Evolutionary conservation across 2,888 invertebrate genomes (phyloP).

Genomic region (Nephrotoma flavescens): DNA sequence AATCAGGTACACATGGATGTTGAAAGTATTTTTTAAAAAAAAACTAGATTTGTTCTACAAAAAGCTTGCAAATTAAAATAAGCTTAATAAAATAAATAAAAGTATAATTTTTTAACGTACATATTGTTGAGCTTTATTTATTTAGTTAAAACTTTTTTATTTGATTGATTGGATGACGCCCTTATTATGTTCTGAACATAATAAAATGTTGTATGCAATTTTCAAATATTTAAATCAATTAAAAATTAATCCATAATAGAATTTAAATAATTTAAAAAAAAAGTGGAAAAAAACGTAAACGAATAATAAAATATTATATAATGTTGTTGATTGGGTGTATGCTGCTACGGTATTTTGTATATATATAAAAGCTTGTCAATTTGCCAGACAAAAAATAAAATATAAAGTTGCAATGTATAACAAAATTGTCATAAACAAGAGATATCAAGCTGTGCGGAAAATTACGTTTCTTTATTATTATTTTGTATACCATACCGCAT

Average conservation of each 20-base stretch:
- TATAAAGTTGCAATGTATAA: neutral
- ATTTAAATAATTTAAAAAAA: neutral
- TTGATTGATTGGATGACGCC: neutral
- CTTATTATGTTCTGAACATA: neutral
- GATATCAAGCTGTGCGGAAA: neutral
- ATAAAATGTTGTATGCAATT: neutral
- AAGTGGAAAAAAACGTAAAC: neutral
- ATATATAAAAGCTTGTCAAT: too few relatives aligned
- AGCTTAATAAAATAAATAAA: neutral
- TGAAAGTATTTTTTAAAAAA: neutral
- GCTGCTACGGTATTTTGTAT: too few relatives aligned
- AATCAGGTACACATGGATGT: neutral
- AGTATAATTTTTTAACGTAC: neutral
- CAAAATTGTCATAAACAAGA: neutral
- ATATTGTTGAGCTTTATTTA: neutral
- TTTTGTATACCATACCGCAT: neutral
- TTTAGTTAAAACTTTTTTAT: neutral
- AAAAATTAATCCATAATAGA: neutral
- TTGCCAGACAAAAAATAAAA: too few relatives aligned
- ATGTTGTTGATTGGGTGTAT: too few relatives aligned
- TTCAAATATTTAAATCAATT: neutral
- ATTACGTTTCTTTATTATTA: neutral
- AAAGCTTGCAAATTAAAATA: neutral
- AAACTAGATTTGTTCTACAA: neutral
- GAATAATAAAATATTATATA: neutral